Percentiles rank a stretch among this genome's conserved stretches.
phyloP scores from a whole-genome alignment of 1,140 invertebrate species.

The Pogonus chalceus region DNA sequence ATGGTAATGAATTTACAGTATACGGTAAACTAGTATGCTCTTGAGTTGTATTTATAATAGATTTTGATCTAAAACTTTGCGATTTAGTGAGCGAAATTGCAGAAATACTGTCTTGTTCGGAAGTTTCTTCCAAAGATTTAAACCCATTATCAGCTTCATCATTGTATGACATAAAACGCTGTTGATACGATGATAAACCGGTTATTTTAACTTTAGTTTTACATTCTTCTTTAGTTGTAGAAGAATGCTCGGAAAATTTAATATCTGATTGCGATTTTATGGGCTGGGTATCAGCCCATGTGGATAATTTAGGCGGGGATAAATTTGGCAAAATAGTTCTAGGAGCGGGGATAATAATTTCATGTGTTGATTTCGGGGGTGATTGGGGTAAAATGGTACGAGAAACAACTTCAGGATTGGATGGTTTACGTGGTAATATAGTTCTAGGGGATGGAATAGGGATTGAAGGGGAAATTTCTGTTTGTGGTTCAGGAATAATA shows the following conservation, averaged over 20 bases:
- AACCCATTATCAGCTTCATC: conserved; percentile 32
- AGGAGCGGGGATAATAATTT: neutral
- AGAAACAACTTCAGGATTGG: neutral
- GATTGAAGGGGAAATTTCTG: neutral
- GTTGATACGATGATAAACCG: conserved; percentile 41
- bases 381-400: neutral
- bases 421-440: neutral
- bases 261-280: conserved; percentile 11
- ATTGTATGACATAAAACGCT: conserved; percentile 26
- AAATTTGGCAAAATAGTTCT: conserved; percentile 12
- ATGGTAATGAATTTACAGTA: neutral
- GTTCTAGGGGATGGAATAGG: neutral
- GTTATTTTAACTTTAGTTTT: conserved; percentile 37
- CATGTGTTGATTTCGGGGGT: neutral
- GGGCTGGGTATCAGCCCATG: conserved; percentile 7
- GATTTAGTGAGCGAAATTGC: conserved; percentile 50
- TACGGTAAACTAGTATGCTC: neutral
- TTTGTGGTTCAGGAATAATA: too few species aligned
- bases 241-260: conserved; percentile 10
- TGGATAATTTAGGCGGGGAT: conserved; percentile 9
- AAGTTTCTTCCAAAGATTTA: conserved; percentile 34
- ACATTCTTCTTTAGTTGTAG: conserved; percentile 23
- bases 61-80: conserved; percentile 46
- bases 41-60: neutral
- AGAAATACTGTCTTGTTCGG: conserved; percentile 34